Evolutionary conservation across 2,113 vertebrate species (phyloP).

Genomic region (Anas platyrhynchos): DNA sequence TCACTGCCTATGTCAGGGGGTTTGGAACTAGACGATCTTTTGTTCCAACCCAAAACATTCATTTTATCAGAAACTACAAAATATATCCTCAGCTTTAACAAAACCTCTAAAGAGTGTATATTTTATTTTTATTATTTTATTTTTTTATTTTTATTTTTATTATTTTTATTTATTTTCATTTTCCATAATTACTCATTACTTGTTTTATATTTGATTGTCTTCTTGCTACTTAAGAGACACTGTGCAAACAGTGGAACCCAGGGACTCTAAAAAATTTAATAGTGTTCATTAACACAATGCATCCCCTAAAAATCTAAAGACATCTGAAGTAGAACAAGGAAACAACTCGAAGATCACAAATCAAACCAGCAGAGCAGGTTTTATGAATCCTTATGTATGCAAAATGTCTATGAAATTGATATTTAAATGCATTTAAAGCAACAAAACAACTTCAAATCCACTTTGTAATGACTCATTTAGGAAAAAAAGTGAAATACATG

Average conservation of each 20-base stretch:
- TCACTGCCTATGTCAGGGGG: too few species aligned
- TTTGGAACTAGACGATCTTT: too few species aligned
- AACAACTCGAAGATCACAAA: slow-evolving; percentile 9
- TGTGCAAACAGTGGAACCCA: not conserved
- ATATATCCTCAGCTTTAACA: not conserved
- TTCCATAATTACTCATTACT: not conserved
- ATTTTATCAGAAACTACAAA: not conserved
- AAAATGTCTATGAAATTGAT: not conserved
- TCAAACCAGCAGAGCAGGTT: not conserved
- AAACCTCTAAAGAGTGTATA: not conserved
- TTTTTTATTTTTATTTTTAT: not conserved
- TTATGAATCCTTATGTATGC: not conserved
- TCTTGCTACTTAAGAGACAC: not conserved
- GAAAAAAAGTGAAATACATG: not conserved
- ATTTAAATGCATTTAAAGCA: not conserved
- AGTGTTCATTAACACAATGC: not conserved
- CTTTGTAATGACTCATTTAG: not conserved
- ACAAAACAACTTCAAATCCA: not conserved
- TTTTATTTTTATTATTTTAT: not conserved
- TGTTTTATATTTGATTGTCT: not conserved
- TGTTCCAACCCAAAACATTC: too few species aligned
- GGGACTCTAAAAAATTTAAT: not conserved
- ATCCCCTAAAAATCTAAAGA: not conserved
- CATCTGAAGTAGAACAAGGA: not conserved
- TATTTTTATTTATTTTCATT: not conserved